Conservation (phyloP, 37 sponge, comb jelly and placozoan species). For the Cladorhizidae sp. region DNA sequence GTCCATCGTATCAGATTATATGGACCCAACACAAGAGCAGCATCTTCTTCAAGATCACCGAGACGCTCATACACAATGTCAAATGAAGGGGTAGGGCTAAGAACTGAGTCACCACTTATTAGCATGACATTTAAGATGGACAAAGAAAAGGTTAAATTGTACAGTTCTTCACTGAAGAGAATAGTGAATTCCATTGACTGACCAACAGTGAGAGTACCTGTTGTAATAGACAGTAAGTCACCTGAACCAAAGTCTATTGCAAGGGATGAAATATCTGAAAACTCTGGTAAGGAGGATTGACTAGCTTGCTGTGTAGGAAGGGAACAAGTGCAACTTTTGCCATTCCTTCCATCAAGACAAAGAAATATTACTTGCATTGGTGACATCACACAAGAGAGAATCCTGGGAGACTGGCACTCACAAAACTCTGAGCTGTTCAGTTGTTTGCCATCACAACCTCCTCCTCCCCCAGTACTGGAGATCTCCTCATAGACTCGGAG, state of each 20-base stretch:
- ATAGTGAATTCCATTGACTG: not conserved
- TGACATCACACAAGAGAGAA: not conserved
- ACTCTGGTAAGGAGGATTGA: not conserved
- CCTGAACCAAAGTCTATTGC: constrained; percentile 18
- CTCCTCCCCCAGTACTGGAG: not conserved
- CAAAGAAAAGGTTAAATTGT: not conserved
- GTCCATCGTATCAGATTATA: constrained; percentile 37
- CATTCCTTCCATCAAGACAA: not conserved
- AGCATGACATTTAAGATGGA: constrained; percentile 23
- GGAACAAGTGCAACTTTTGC: not conserved
- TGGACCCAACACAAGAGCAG: constrained; percentile 48
- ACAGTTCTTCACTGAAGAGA: not conserved
- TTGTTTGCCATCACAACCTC: not conserved
- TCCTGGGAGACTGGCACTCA: not conserved
- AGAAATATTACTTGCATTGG: not conserved
- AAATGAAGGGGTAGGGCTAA: not conserved
- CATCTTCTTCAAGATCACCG: constrained; percentile 22
- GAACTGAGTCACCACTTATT: not conserved
- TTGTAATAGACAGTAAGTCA: constrained; percentile 5
- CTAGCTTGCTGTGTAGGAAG: not conserved
- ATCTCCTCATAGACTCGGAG: not conserved
- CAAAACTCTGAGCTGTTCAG: not conserved
- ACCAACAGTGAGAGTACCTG: not conserved
- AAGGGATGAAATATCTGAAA: not conserved
- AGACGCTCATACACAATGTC: not conserved